These are phyloP conservation scores for Megalonaias nervosa DNA, from an alignment of 1,140 invertebrate genomes.

Conservation along the genomic window DNA sequence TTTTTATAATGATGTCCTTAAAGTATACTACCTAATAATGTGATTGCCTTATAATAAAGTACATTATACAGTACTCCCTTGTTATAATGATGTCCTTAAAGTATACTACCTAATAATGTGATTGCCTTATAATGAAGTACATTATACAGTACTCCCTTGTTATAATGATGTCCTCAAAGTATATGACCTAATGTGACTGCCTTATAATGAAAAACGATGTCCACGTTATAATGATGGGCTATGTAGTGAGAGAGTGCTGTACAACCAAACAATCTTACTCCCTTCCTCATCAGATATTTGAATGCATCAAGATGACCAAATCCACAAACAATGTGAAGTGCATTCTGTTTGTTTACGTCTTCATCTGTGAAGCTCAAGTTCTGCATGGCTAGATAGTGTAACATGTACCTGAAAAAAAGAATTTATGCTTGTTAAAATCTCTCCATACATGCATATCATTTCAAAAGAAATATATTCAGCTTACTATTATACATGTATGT, in stretches of 20 bases:
- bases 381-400: constrained; percentile 49
- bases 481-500: too few relatives aligned
- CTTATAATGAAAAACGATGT: neutral
- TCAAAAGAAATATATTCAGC: too few relatives aligned
- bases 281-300: constrained; percentile 58
- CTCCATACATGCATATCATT: neutral
- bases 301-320: constrained; percentile 64
- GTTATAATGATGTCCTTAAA: too few relatives aligned
- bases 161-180: too few relatives aligned
- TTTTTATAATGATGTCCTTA: too few relatives aligned
- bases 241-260: neutral
- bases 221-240: neutral
- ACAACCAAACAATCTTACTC: constrained; percentile 38
- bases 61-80: too few relatives aligned
- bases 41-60: too few relatives aligned
- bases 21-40: too few relatives aligned
- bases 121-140: too few relatives aligned
- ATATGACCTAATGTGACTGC: too few relatives aligned
- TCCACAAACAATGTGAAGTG: constrained; percentile 58
- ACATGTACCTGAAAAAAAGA: constrained; percentile 44
- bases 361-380: constrained; percentile 36
- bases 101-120: too few relatives aligned
- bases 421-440: neutral
- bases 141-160: neutral
- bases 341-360: constrained; percentile 53